These are phyloP conservation scores for Alectura lathami DNA, from an alignment of 2,113 vertebrate species.

Conservation along the genomic window DNA sequence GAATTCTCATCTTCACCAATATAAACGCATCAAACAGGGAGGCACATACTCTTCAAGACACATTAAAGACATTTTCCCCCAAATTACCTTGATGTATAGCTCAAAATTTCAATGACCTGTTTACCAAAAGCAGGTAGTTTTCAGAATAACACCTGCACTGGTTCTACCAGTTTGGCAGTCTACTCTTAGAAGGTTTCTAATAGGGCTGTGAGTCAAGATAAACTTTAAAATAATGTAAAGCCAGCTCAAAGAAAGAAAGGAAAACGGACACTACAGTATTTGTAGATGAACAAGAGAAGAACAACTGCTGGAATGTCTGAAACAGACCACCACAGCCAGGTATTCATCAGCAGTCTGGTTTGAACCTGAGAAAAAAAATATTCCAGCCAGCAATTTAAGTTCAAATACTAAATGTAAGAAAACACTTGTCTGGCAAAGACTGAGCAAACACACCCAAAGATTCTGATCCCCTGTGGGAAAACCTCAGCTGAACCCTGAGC, in stretches of 20 bases:
- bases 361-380: neutral
- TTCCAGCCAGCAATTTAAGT: neutral
- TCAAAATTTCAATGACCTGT: neutral
- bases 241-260: neutral
- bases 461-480: neutral
- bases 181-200: neutral
- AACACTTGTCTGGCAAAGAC: neutral
- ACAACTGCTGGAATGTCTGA: neutral
- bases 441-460: neutral
- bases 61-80: neutral
- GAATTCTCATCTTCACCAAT: neutral
- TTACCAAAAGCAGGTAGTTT: neutral
- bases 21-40: neutral
- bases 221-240: neutral
- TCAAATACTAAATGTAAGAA: neutral
- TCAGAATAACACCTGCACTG: neutral
- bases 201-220: neutral
- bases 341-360: neutral
- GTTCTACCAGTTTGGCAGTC: neutral
- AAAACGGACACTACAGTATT: neutral
- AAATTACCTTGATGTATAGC: neutral
- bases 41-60: neutral
- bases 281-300: neutral
- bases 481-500: neutral
- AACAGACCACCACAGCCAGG: neutral